These are phyloP conservation scores for Labeo catla DNA, from an alignment of 2,113 vertebrate species.

Conservation along the genomic window DNA sequence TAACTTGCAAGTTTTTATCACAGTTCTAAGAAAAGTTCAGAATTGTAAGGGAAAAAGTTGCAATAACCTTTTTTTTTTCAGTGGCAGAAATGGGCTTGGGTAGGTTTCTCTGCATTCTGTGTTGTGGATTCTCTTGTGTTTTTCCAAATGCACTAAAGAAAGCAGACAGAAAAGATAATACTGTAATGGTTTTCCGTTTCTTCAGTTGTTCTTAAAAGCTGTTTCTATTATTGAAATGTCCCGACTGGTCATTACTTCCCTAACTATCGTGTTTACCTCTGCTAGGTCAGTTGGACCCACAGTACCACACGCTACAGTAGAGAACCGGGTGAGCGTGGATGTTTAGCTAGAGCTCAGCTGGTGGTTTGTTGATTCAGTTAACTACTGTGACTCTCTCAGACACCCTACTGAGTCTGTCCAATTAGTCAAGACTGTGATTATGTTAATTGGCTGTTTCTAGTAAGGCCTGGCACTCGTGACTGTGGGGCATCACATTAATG, in stretches of 20 bases:
- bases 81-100: too few species aligned
- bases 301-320: neutral
- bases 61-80: too few species aligned
- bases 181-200: neutral
- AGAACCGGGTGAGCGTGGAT: neutral
- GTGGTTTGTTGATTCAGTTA: constrained; percentile 38
- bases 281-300: neutral
- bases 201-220: neutral
- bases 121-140: neutral
- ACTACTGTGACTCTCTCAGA: constrained; percentile 9
- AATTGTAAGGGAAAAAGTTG: too few species aligned
- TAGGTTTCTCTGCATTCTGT: neutral
- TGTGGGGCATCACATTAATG: constrained; percentile 34
- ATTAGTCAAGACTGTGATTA: constrained; percentile 41
- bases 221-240: neutral
- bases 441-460: constrained; percentile 43
- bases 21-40: too few species aligned
- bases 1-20: too few species aligned
- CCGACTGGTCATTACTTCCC: neutral
- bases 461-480: constrained; percentile 28
- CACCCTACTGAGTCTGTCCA: constrained; percentile 15
- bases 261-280: neutral
- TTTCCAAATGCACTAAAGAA: neutral
- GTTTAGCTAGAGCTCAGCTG: constrained; percentile 46
- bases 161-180: neutral